Conservation (phyloP, 1,140 invertebrate species). For the Neodiprion pinetum region DNA sequence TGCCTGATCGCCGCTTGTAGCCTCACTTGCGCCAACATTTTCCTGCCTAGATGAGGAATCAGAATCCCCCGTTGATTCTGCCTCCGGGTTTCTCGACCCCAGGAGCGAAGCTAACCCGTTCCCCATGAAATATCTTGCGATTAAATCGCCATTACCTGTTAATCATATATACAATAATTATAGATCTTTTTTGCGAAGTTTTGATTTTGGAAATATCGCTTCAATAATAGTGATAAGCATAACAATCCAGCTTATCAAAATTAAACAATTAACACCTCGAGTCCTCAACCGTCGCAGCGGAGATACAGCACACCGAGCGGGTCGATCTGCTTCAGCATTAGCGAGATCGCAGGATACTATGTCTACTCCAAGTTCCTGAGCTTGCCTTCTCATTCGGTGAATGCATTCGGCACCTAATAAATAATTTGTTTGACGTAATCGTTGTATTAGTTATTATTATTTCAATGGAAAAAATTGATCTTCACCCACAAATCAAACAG, state of each 20-base stretch:
- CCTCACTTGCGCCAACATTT: slow-evolving; percentile 9
- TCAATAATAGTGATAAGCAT: background rate
- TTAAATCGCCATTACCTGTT: slow-evolving; percentile 38
- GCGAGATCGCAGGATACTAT: background rate
- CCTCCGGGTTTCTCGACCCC: slow-evolving; percentile 4
- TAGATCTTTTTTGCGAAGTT: background rate
- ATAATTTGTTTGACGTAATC: background rate
- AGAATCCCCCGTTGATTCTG: background rate
- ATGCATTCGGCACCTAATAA: slow-evolving; percentile 29
- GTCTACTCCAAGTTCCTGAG: background rate
- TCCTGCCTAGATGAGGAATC: background rate
- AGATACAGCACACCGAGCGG: slow-evolving; percentile 22
- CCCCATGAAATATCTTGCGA: slow-evolving; percentile 46
- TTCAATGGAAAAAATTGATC: background rate
- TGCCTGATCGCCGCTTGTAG: slow-evolving; percentile 3
- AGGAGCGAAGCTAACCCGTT: slow-evolving; percentile 37
- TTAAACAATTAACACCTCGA: slow-evolving; percentile 24
- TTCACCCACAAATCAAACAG: background rate
- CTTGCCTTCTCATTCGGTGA: slow-evolving; percentile 19
- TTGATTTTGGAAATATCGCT: background rate
- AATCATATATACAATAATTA: background rate
- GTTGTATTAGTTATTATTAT: background rate
- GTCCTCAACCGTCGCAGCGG: slow-evolving; percentile 21
- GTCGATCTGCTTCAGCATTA: slow-evolving; percentile 3
- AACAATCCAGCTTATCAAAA: background rate